Conservation (phyloP, 2,797 vertebrate genomes). For the Acanthornis magna region DNA sequence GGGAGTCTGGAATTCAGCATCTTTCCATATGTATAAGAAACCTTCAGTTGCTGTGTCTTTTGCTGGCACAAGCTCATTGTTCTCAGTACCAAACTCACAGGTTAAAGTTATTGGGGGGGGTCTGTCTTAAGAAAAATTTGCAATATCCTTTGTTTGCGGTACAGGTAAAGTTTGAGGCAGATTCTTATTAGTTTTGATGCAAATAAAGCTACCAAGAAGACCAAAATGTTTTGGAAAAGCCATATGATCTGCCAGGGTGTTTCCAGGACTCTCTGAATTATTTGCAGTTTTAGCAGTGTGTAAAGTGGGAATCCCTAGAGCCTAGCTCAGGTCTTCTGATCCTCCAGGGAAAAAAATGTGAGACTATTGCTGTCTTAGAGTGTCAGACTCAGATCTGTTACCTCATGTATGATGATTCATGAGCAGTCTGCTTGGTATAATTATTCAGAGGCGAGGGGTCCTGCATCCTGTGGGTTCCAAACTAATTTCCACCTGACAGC, state of each 20-base stretch:
- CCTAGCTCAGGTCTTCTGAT: not conserved
- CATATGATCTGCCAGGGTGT: not conserved
- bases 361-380: not conserved
- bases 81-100: not conserved
- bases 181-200: not conserved
- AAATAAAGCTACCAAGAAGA: not conserved
- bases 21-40: not conserved
- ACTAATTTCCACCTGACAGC: not conserved
- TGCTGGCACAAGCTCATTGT: not conserved
- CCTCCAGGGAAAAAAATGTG: not conserved
- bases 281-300: not conserved
- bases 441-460: not conserved
- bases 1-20: not conserved
- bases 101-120: not conserved
- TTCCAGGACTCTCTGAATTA: not conserved
- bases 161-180: not conserved
- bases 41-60: not conserved
- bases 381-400: not conserved
- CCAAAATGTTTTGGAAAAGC: not conserved
- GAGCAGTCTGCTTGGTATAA: not conserved
- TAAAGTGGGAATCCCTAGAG: not conserved
- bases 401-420: not conserved
- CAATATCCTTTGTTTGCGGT: not conserved
- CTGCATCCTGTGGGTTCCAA: not conserved
- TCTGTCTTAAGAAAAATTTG: not conserved